phyloP scores from a whole-genome alignment of 2,797 vertebrate species.

The Megaceryle alcyon region DNA sequence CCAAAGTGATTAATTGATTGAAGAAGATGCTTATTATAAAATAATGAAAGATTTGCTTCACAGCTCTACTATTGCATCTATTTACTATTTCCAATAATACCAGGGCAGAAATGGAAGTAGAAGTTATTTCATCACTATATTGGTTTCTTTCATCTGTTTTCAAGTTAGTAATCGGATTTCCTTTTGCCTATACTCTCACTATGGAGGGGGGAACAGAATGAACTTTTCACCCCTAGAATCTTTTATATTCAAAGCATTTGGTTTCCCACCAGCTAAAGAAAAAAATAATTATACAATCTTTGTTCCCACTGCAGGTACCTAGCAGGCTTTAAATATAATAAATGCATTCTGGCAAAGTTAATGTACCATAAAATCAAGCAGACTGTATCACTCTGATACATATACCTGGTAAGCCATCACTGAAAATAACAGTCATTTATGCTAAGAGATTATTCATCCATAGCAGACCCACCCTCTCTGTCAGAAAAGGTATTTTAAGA shows the following conservation, averaged over 20 bases:
- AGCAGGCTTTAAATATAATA: constrained; percentile 68
- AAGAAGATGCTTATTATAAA: constrained; percentile 53
- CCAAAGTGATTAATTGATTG: constrained; percentile 57
- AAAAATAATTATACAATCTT: constrained; percentile 65
- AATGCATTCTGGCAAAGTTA: constrained; percentile 67
- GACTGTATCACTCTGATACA: constrained; percentile 45
- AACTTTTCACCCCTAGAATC: constrained; percentile 56
- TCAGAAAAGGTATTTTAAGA: constrained; percentile 22
- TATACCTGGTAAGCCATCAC: constrained; percentile 21
- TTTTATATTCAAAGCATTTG: constrained; percentile 56
- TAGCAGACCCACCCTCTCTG: constrained; percentile 28
- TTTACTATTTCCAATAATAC: constrained; percentile 55
- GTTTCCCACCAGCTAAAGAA: constrained; percentile 49
- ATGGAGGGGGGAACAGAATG: constrained; percentile 9
- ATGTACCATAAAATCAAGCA: constrained; percentile 69
- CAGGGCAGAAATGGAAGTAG: neutral
- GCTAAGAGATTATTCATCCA: constrained; percentile 43
- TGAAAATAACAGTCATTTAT: constrained; percentile 67
- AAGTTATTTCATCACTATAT: constrained; percentile 46
- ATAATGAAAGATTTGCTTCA: constrained; percentile 65
- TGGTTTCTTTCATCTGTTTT: constrained; percentile 56
- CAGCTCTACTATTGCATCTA: constrained; percentile 38
- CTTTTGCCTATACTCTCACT: constrained; percentile 19
- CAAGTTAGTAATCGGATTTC: constrained; percentile 59
- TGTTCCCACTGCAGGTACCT: constrained; percentile 57